Conservation (phyloP, 2,888 invertebrate species). For the Rhogogaster chlorosoma region DNA sequence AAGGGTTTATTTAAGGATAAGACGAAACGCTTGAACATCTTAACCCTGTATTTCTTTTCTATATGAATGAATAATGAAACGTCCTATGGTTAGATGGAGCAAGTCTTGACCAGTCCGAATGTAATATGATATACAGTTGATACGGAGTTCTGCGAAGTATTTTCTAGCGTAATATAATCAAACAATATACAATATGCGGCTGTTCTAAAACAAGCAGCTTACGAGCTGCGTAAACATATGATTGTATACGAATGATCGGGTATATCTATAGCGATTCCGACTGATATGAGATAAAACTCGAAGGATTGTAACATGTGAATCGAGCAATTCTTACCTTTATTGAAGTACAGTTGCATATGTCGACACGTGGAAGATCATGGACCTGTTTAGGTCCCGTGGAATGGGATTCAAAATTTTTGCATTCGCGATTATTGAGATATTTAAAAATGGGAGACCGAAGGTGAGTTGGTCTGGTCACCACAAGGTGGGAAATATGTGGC, state of each 20-base stretch:
- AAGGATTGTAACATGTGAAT: neutral
- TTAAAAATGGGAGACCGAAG: conserved; percentile 30
- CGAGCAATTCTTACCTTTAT: neutral
- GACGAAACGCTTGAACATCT: conserved; percentile 9
- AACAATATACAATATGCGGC: neutral
- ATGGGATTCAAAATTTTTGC: neutral
- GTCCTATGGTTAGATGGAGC: neutral
- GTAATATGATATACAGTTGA: conserved; percentile 40
- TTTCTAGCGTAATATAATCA: neutral
- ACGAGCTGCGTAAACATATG: neutral
- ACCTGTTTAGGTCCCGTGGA: conserved; percentile 24
- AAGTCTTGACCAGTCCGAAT: neutral
- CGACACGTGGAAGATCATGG: neutral
- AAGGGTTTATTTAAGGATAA: conserved; percentile 1
- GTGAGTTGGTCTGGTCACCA: neutral
- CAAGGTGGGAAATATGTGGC: neutral
- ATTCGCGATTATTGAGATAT: neutral
- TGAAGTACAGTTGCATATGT: neutral
- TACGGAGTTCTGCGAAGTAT: conserved; percentile 30
- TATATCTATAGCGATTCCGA: neutral
- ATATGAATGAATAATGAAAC: neutral
- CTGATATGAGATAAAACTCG: neutral
- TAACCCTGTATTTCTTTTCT: neutral
- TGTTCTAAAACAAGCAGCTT: neutral
- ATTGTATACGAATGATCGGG: neutral